A percentile compares a stretch with the other conserved stretches of the same genome.
These are phyloP conservation scores for Bombus pyrosoma DNA, from an alignment of 1,140 invertebrate genomes.

Conservation along the genomic window DNA sequence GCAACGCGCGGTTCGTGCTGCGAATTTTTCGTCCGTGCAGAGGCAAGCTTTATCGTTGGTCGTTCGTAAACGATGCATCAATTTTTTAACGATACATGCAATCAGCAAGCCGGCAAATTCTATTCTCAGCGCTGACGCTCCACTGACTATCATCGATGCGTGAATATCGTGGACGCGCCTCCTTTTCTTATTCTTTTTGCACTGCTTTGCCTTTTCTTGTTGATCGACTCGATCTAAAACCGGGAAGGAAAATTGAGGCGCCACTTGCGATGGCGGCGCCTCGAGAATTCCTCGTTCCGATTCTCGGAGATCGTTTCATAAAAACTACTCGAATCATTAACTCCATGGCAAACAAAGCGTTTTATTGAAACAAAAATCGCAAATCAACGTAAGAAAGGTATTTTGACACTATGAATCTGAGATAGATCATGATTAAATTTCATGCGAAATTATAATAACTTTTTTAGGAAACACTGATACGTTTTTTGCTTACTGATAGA, in stretches of 20 bases:
- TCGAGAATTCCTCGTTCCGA: not conserved
- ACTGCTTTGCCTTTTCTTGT: conserved; percentile 27
- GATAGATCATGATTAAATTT: too few relatives aligned
- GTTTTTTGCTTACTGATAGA: too few relatives aligned
- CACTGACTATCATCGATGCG: conserved; percentile 65
- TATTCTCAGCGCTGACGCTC: conserved; percentile 77
- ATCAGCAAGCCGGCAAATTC: conserved; percentile 62
- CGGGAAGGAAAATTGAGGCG: conserved; percentile 35
- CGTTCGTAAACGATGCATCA: conserved; percentile 61
- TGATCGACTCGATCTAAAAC: conserved; percentile 16
- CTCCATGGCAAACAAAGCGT: not conserved
- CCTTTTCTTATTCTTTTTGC: conserved; percentile 38
- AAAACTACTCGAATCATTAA: not conserved
- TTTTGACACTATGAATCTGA: not conserved
- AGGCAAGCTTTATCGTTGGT: conserved; percentile 48
- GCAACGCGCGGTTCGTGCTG: conserved; percentile 24
- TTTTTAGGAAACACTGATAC: too few relatives aligned
- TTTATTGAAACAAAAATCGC: not conserved
- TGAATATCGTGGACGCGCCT: conserved; percentile 65
- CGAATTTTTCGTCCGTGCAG: conserved; percentile 49
- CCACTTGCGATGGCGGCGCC: not conserved
- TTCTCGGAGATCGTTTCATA: conserved; percentile 15
- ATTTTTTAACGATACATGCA: conserved; percentile 69
- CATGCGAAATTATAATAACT: too few relatives aligned
- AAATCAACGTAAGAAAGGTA: not conserved